Conservation (phyloP, 2,888 invertebrate species). For the Acronicta leporina region DNA sequence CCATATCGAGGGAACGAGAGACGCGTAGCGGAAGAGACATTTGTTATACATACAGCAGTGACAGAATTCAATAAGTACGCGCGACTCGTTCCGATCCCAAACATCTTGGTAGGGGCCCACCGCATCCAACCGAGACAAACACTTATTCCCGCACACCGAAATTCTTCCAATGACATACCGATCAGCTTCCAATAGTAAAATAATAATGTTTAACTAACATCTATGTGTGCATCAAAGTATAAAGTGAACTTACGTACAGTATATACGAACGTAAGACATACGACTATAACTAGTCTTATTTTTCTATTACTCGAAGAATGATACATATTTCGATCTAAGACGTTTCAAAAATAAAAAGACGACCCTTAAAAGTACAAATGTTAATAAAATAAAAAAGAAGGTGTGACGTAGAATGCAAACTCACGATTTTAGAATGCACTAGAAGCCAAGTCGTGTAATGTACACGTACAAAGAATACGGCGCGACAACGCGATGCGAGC, state of each 20-base stretch:
- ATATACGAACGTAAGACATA: constrained; percentile 81
- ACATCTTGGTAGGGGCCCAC: constrained; percentile 66
- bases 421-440: constrained; percentile 75
- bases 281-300: constrained; percentile 85
- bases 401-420: constrained; percentile 80
- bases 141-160: constrained; percentile 78
- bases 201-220: constrained; percentile 79
- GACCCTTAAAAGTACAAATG: constrained; percentile 80
- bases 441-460: constrained; percentile 86
- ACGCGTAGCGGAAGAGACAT: constrained; percentile 64
- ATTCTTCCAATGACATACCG: constrained; percentile 81
- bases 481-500: constrained; percentile 78
- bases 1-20: constrained; percentile 56
- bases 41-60: constrained; percentile 57
- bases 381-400: constrained; percentile 77
- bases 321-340: constrained; percentile 76
- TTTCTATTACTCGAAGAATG: constrained; percentile 80
- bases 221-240: constrained; percentile 86
- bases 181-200: constrained; percentile 84
- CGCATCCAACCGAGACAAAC: constrained; percentile 69
- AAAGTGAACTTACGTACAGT: constrained; percentile 85
- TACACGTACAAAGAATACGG: constrained; percentile 78
- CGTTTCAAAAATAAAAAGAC: constrained; percentile 67
- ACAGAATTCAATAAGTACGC: constrained; percentile 61
- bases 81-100: constrained; percentile 58